phyloP scores from a whole-genome alignment of 2,888 invertebrate species.

The Griposia aprilina region DNA sequence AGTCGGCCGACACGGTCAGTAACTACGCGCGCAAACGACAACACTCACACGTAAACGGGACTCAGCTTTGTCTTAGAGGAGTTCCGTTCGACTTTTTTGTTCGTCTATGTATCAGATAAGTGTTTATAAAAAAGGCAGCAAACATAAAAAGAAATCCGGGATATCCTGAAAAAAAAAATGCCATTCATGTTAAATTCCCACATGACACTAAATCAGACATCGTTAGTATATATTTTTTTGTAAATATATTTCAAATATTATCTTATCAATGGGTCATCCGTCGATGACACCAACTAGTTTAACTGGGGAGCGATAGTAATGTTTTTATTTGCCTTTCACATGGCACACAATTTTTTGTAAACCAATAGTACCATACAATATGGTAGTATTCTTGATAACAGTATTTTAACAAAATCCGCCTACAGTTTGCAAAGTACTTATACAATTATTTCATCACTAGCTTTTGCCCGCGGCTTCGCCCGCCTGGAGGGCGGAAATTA shows the following conservation, averaged over 20 bases:
- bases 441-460: neutral
- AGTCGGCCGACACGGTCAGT: too few relatives aligned
- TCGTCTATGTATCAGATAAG: neutral
- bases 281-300: slow-evolving; percentile 22
- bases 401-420: neutral
- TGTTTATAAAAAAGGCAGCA: neutral
- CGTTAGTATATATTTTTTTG: neutral
- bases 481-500: too few relatives aligned
- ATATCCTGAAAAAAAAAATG: neutral
- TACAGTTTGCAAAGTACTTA: neutral
- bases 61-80: too few relatives aligned
- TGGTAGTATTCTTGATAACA: neutral
- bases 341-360: slow-evolving; percentile 5
- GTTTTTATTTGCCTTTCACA: slow-evolving; percentile 40
- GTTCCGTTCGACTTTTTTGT: too few relatives aligned
- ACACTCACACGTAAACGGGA: too few relatives aligned
- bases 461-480: too few relatives aligned
- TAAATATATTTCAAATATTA: neutral
- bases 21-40: too few relatives aligned
- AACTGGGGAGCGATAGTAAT: slow-evolving; percentile 19
- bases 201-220: neutral
- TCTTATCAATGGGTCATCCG: slow-evolving; percentile 26
- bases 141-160: neutral
- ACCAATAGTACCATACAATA: neutral
- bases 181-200: neutral